Conservation (phyloP, 2,797 vertebrate species). For the Sebastes kiyomatsui region DNA sequence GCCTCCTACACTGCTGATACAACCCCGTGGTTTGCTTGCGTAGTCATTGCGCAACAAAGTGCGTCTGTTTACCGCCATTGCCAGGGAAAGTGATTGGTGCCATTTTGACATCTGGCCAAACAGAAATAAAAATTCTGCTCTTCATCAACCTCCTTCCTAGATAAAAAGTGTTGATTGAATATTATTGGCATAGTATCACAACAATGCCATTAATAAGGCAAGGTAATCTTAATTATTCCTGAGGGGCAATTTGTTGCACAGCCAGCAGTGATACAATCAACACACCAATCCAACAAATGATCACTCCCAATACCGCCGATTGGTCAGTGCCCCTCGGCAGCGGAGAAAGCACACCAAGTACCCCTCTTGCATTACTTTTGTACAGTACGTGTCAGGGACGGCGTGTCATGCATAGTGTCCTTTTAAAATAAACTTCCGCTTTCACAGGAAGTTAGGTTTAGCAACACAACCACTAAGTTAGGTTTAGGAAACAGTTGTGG, state of each 20-base stretch:
- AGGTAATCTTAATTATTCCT: background rate
- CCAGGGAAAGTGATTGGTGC: background rate
- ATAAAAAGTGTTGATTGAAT: background rate
- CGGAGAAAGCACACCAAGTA: too few species aligned
- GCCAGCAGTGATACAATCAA: background rate
- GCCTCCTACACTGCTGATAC: background rate
- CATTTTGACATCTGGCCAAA: conserved; percentile 1
- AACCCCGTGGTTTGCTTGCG: background rate
- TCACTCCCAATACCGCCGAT: too few species aligned
- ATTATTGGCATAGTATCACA: background rate
- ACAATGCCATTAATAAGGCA: background rate
- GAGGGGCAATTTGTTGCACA: background rate
- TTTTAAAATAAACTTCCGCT: background rate
- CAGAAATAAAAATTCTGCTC: background rate
- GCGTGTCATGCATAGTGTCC: background rate
- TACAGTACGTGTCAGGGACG: background rate
- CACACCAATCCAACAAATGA: background rate
- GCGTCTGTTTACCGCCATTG: background rate
- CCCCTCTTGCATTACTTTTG: background rate
- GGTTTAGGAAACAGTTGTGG: too few species aligned
- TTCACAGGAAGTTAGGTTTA: background rate
- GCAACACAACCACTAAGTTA: too few species aligned
- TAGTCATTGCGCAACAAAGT: background rate
- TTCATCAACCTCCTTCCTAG: background rate
- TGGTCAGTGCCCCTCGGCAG: too few species aligned